Base-by-base conservation (phyloP, 2,888 invertebrate genomes). In the Drosophila paucipuncta region DNA sequence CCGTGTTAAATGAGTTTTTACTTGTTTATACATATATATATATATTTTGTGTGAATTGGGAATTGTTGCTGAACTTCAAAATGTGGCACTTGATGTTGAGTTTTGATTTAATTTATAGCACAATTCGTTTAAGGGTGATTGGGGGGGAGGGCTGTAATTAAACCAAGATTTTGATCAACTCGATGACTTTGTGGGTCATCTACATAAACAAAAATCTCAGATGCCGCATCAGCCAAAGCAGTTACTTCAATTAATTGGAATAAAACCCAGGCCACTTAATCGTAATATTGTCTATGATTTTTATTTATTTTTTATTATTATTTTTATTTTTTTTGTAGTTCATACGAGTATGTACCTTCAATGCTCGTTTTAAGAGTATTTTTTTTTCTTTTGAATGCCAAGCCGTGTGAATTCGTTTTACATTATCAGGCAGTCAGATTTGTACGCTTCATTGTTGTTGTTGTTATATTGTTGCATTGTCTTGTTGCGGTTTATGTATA, bases 401-500 rank as follows among this genome's bases (percentile, higher is more conserved):
- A 55, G 71, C 62, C 79, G 69, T 83, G 80, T 72, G 80, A 83
- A 80, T 82, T 84, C 68, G 63, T 54, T 64, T 73, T 80, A 64
- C 73, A 82, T 68, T 84, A 78, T 78, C 78, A 67, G 73, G 49
- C 61, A 67, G 68, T 55, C 31, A 59, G 61, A 58, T 69, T 75
- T 65, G 47, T 68, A 49, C 57, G 82, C 60, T 67, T 58, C 59
- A 71, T 77, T 69, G 54, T 73, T 68, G 69, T 52, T 66, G 66
- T 55, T 73, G 64, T 22, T 67, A 64, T 57, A 65, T 65, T 78
- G 82, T 68, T 80, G 82, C 73, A 79, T 82, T 79, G 79, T 79
- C 60, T 78, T 55, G 72, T 53, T 85, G 90, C 74, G 80, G 83
- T 63, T 82, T 87, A 80, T 89, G 80, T 87, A 66, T 83, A 85